A percentile compares a stretch with the other conserved stretches of the same genome.
Conservation (phyloP, 2,888 invertebrate genomes). For the Sinelater perroti region DNA sequence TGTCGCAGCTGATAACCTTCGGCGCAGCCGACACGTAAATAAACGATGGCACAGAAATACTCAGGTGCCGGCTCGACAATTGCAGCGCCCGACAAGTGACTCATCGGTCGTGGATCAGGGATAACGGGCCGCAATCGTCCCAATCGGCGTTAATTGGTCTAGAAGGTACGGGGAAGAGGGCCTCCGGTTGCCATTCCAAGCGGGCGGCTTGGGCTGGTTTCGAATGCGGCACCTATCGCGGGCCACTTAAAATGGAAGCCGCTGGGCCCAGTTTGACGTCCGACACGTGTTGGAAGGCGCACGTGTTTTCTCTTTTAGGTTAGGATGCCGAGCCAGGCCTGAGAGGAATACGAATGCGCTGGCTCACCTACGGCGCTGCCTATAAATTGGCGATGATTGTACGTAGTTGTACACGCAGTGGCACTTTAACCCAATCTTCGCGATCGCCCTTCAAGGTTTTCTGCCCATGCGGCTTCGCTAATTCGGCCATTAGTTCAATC, state of each 20-base stretch:
- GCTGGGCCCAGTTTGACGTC: not conserved
- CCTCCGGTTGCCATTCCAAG: too few species aligned
- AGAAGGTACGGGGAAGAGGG: too few species aligned
- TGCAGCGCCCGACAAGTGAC: not conserved
- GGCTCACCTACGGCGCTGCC: not conserved
- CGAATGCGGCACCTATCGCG: too few species aligned
- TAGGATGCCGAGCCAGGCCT: conserved; percentile 7
- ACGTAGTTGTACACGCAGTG: not conserved
- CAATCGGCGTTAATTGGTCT: too few species aligned
- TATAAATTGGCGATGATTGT: not conserved
- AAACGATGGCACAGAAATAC: not conserved
- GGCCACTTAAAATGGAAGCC: too few species aligned
- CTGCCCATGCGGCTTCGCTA: too few species aligned
- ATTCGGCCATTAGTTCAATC: too few species aligned
- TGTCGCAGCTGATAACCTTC: not conserved
- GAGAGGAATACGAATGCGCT: conserved; percentile 2
- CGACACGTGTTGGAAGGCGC: conserved; percentile 7
- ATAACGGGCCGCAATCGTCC: not conserved
- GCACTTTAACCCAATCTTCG: too few species aligned
- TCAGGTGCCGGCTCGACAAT: not conserved
- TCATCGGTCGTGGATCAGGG: not conserved
- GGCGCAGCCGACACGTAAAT: too few species aligned
- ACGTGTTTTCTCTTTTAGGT: conserved; percentile 21
- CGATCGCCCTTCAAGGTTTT: too few species aligned
- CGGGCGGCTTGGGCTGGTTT: too few species aligned